These are phyloP conservation scores for Camponotus fellah DNA, from an alignment of 2,888 invertebrate species.

Conservation along the genomic window DNA sequence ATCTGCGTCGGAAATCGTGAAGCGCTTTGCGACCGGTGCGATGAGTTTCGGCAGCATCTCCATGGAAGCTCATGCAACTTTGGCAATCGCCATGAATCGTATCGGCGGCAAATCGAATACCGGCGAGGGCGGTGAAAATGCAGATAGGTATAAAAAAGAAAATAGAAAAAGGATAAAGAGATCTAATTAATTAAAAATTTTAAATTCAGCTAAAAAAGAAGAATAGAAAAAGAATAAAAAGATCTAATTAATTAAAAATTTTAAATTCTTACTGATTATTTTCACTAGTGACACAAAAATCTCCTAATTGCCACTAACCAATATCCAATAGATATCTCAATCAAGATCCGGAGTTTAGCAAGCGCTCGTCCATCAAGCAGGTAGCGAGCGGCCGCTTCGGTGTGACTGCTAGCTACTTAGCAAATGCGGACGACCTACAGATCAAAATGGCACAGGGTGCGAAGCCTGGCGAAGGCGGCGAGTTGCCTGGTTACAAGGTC, in stretches of 20 bases:
- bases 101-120: constrained; percentile 99
- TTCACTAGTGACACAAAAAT: background rate
- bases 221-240: background rate
- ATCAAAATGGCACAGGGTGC: constrained; percentile 99
- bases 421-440: constrained; percentile 99
- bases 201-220: background rate
- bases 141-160: constrained; percentile 87
- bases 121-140: constrained; percentile 97
- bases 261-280: background rate
- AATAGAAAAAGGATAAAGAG: background rate
- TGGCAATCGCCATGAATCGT: constrained; percentile 99
- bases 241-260: background rate
- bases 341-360: constrained; percentile 93
- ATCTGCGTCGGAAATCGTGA: constrained; percentile 97
- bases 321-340: constrained; percentile 83
- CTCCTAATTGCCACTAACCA: background rate
- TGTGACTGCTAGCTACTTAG: constrained; percentile 98
- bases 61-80: constrained; percentile 97
- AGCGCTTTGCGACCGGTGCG: constrained; percentile 95
- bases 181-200: background rate
- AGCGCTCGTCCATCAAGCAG: constrained; percentile 98
- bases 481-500: constrained; percentile 96
- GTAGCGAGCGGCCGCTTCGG: constrained; percentile 99
- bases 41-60: constrained; percentile 99
- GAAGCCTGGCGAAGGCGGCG: constrained; percentile 99